Conservation (phyloP, 1,140 invertebrate species). For the Bombus affinis region DNA sequence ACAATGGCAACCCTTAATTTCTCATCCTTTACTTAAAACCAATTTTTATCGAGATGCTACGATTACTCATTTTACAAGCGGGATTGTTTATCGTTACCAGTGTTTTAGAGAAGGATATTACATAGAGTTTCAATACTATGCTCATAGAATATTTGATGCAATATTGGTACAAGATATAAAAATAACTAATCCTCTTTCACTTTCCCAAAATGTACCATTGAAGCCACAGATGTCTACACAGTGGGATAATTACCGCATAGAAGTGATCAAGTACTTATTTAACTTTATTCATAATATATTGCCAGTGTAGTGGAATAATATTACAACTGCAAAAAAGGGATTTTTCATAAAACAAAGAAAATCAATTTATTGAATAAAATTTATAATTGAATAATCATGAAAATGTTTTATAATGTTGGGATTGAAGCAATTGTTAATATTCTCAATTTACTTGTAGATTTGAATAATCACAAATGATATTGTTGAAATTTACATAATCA, state of each 20-base stretch:
- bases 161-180: constrained; percentile 91
- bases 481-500: too few relatives aligned
- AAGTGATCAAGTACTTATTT: constrained; percentile 79
- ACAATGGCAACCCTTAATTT: constrained; percentile 89
- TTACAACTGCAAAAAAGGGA: neutral
- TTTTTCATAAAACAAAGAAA: neutral
- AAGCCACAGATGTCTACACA: constrained; percentile 81
- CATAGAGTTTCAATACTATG: constrained; percentile 89
- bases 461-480: too few relatives aligned
- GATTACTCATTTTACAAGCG: constrained; percentile 87
- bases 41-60: constrained; percentile 84
- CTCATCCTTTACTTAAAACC: constrained; percentile 81
- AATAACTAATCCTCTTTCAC: constrained; percentile 87
- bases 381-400: neutral
- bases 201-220: constrained; percentile 83
- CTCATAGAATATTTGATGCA: constrained; percentile 89
- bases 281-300: neutral
- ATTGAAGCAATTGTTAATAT: too few relatives aligned
- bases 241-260: constrained; percentile 82
- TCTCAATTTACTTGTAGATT: too few relatives aligned
- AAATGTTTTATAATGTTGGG: neutral
- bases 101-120: constrained; percentile 86
- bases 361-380: neutral
- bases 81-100: constrained; percentile 88
- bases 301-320: neutral